phyloP scores from a whole-genome alignment of 2,888 invertebrate species.

The Zygaena filipendulae region DNA sequence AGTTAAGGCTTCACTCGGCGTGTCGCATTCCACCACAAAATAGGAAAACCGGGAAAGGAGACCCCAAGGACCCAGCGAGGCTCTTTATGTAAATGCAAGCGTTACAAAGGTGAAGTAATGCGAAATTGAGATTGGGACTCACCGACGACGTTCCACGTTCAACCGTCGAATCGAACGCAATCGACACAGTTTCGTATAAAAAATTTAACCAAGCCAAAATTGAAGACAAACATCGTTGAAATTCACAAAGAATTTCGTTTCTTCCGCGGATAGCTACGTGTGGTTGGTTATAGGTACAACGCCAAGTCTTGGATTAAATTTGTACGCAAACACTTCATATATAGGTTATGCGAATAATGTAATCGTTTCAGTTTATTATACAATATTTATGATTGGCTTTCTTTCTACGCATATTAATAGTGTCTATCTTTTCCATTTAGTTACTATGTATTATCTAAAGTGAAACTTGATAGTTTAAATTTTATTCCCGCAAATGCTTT shows the following conservation, averaged over 20 bases:
- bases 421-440: no score
- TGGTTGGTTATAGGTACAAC: no score
- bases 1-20: constrained; percentile 31
- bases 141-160: constrained; percentile 37
- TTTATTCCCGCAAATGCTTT: no score
- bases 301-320: no score
- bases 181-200: constrained; percentile 31
- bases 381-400: no score
- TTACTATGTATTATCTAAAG: no score
- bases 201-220: constrained; percentile 24
- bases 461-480: no score
- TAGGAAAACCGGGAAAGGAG: constrained; percentile 55
- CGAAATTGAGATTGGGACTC: constrained; percentile 49
- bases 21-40: constrained; percentile 56
- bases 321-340: no score
- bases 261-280: no score
- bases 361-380: no score
- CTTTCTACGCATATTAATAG: no score
- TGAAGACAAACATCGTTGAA: constrained; percentile 25
- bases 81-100: constrained; percentile 60
- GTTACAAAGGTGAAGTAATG: constrained; percentile 52
- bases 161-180: constrained; percentile 27
- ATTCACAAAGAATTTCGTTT: constrained; percentile 9
- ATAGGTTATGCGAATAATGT: no score
- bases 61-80: constrained; percentile 50